Base-by-base conservation (phyloP, 35 echinoderm and acorn worm genomes). In the Heliocidaris tuberculata region DNA sequence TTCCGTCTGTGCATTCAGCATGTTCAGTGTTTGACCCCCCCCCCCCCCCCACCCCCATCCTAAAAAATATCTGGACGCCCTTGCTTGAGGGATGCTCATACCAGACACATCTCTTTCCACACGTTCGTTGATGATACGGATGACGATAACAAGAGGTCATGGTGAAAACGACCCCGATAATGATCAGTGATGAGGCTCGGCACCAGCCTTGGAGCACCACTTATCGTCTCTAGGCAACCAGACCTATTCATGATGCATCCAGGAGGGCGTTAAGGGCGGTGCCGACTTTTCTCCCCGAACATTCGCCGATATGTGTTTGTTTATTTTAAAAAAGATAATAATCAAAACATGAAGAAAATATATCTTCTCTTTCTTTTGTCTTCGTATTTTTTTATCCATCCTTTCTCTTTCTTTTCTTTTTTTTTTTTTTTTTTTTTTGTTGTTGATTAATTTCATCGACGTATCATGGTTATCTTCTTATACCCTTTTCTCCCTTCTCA, bases 131-230 rank as follows among this genome's bases (percentile, higher is more conserved):
- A 78, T 78, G 65, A 78, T 78, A 27, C 27, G 65, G 65, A 78
- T 78, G 65, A 78, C 65, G 65, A 78, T 78, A 78, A 78, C 65
- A 78, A 78, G 27, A 78, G 65, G 65, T 78, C 65, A 78, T 78
- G 65, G 65, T 7, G 65, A 78, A 78, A 78, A 78, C 65, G 65
- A 78, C 65, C 65, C 65, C 65, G 65, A 78, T 78, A 78, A 78
- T 78, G 65, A 78, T 78, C 65, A 78, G 17, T 78, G 65, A 78
- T 78, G 65, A 78, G 65, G 65, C 65, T 27, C 21, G 65, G 65
- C 65, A 78, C 65, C 65, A 78, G 65, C 65, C 65, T 78, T 78
- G 65, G 65, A 78, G 65, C 27, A 78, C 65, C 65, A 78, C 65
- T 78, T 78, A 78, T 78, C 65, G 65, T 78, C 21, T 78, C 65